These are phyloP conservation scores for Heteractis magnifica DNA, from an alignment of 92 coral and sea anemone species.

Conservation along the genomic window DNA sequence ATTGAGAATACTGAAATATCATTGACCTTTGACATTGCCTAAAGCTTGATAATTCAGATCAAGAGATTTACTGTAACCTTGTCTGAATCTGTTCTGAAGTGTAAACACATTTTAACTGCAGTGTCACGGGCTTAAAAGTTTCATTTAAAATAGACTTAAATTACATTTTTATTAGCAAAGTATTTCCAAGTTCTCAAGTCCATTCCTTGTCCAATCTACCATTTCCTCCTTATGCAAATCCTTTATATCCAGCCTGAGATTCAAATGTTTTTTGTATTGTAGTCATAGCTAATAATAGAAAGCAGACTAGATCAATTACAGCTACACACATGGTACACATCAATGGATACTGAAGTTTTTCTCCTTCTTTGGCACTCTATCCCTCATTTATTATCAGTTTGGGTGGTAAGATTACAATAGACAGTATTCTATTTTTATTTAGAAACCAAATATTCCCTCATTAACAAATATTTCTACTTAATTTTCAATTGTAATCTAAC, in stretches of 20 bases:
- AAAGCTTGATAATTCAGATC: too few species aligned
- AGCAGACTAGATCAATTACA: background rate
- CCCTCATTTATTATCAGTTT: slow-evolving; percentile 55
- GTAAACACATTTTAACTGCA: too few species aligned
- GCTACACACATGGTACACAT: background rate
- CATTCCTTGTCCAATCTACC: background rate
- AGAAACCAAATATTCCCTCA: background rate
- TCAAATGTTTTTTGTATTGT: background rate
- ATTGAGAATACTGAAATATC: too few species aligned
- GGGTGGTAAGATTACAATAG: slow-evolving; percentile 47
- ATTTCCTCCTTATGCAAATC: background rate
- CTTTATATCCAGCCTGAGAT: background rate
- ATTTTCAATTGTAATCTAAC: background rate
- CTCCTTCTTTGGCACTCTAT: slow-evolving; percentile 51
- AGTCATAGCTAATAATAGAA: slow-evolving; percentile 10
- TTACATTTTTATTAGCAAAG: background rate
- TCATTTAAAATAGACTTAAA: background rate
- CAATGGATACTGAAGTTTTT: slow-evolving; percentile 66
- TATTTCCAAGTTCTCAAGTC: background rate
- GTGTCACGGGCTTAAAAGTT: too few species aligned
- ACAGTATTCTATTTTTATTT: background rate
- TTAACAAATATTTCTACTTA: background rate
- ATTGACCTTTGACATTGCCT: too few species aligned
- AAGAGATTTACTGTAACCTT: too few species aligned
- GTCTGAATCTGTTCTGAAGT: too few species aligned